Percentiles rank a stretch among this genome's conserved stretches.
These are phyloP conservation scores for Lochmaea capreae DNA, from an alignment of 2,888 invertebrate species.

Conservation along the genomic window DNA sequence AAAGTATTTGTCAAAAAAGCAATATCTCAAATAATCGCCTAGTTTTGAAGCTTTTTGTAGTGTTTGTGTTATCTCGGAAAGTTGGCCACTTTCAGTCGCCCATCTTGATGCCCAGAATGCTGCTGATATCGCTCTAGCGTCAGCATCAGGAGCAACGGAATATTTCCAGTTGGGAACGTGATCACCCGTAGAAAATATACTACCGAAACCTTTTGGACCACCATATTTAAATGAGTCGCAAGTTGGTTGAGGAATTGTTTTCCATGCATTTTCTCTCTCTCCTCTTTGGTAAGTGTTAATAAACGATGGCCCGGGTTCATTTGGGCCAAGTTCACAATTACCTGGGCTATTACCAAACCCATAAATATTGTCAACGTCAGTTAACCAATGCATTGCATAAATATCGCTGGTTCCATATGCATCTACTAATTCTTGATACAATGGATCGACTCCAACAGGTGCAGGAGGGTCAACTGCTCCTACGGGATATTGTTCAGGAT, in stretches of 20 bases:
- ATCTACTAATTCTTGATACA: slow-evolving; percentile 46
- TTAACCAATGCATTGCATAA: slow-evolving; percentile 48
- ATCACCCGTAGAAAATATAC: slow-evolving; percentile 24
- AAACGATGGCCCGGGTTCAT: slow-evolving; percentile 43
- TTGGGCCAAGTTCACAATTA: slow-evolving; percentile 44
- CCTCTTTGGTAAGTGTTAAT: slow-evolving; percentile 48
- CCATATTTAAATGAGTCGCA: slow-evolving; percentile 49
- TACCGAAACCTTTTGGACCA: slow-evolving; percentile 41
- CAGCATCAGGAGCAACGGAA: slow-evolving; percentile 50
- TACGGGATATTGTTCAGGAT: slow-evolving; percentile 38
- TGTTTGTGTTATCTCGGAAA: slow-evolving; percentile 38
- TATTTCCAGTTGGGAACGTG: slow-evolving; percentile 42
- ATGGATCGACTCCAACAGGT: slow-evolving; percentile 47
- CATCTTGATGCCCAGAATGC: slow-evolving; percentile 49
- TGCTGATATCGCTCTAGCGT: slow-evolving; percentile 49
- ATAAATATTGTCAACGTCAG: slow-evolving; percentile 48
- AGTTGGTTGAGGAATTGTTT: slow-evolving; percentile 47
- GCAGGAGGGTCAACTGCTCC: slow-evolving; percentile 24
- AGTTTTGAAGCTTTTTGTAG: slow-evolving; percentile 48
- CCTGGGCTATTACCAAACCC: slow-evolving; percentile 48
- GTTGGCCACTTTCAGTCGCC: slow-evolving; percentile 44
- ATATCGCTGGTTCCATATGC: slow-evolving; percentile 45
- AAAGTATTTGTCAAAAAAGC: slow-evolving; percentile 50
- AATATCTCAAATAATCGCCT: slow-evolving; percentile 49
- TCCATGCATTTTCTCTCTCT: slow-evolving; percentile 40